These are phyloP conservation scores for Natrix natrix DNA, from an alignment of 2,797 vertebrate genomes.

Conservation along the genomic window DNA sequence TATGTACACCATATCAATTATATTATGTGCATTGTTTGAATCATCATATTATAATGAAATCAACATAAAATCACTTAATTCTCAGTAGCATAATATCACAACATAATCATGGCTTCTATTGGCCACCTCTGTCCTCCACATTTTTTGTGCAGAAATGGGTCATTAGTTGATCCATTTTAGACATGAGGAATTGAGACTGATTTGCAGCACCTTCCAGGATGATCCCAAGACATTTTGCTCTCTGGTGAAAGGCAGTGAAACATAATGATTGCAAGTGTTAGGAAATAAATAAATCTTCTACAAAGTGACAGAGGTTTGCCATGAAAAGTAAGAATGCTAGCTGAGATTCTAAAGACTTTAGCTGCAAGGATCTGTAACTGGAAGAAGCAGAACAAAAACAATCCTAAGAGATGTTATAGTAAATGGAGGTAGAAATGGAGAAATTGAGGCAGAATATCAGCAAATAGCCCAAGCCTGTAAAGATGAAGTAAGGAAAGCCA, in stretches of 20 bases:
- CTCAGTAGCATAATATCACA: neutral
- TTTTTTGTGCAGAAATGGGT: neutral
- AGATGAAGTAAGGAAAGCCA: too few species aligned
- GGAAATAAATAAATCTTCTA: neutral
- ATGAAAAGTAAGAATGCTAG: neutral
- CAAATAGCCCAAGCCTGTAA: too few species aligned
- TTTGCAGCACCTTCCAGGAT: neutral
- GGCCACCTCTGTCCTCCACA: neutral
- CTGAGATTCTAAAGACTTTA: neutral
- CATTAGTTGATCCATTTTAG: neutral
- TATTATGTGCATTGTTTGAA: neutral
- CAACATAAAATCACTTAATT: neutral
- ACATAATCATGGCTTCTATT: neutral
- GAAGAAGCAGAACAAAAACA: neutral
- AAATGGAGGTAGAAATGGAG: neutral
- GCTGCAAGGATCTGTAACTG: neutral
- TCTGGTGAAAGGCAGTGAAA: neutral
- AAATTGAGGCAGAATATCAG: too few species aligned
- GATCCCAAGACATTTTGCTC: neutral
- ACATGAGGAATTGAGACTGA: neutral
- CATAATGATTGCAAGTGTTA: neutral
- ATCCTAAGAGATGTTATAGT: neutral
- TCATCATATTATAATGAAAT: neutral
- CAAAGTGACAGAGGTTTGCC: neutral
- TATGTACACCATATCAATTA: neutral